Percentiles rank a stretch among this genome's conserved stretches.
Evolutionary conservation across 1,140 invertebrate genomes (phyloP).

Genomic region (Drosophila nasuta): DNA sequence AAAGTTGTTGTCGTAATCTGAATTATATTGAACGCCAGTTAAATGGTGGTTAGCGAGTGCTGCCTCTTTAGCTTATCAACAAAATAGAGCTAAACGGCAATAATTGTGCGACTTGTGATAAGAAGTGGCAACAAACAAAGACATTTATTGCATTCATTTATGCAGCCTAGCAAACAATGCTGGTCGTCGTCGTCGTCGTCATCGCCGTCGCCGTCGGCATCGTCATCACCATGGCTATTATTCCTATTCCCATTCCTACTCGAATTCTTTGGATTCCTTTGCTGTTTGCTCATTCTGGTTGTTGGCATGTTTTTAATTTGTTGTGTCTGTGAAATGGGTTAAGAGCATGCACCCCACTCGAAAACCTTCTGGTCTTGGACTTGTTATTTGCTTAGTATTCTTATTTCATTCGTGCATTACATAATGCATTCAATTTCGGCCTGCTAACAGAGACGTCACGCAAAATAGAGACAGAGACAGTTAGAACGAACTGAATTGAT

Average conservation of each 20-base stretch:
- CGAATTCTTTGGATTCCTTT: not conserved
- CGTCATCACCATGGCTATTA: not conserved
- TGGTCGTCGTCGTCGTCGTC: conserved; percentile 14
- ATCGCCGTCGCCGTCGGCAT: not conserved
- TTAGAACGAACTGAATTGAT: conserved; percentile 13
- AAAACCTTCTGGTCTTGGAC: conserved; percentile 5
- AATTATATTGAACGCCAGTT: conserved; percentile 3
- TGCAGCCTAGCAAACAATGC: conserved; percentile 39
- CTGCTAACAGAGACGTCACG: conserved; percentile 49
- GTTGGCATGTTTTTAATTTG: conserved; percentile 47
- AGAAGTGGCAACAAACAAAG: conserved; percentile 60
- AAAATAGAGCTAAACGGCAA: conserved; percentile 45
- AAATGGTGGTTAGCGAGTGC: conserved; percentile 36
- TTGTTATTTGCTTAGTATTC: conserved; percentile 10
- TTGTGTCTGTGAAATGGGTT: conserved; percentile 60
- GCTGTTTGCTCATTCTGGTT: conserved; percentile 8
- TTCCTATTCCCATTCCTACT: not conserved
- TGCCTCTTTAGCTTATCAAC: conserved; percentile 27
- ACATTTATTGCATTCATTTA: conserved; percentile 70
- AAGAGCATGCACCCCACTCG: conserved; percentile 63
- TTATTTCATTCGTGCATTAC: conserved; percentile 36
- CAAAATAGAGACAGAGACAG: not conserved
- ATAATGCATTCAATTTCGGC: conserved; percentile 60
- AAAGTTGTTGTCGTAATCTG: not conserved
- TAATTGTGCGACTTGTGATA: conserved; percentile 22